These are phyloP conservation scores for Leuciscus idus DNA, from an alignment of 2,113 vertebrate genomes.

Conservation along the genomic window DNA sequence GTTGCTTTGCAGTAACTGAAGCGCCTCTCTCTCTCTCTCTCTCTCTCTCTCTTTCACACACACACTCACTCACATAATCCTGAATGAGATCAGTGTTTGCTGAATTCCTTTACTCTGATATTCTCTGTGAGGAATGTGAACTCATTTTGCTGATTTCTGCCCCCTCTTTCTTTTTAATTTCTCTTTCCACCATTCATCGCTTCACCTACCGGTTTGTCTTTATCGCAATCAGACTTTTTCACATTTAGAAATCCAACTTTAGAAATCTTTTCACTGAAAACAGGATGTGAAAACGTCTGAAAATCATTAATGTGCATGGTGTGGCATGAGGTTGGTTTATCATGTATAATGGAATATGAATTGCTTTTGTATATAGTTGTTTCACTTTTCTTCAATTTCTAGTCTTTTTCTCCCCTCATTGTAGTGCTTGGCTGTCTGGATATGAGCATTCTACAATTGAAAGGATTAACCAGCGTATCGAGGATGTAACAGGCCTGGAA, in stretches of 20 bases:
- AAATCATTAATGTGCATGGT: neutral
- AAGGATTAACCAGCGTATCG: constrained; percentile 89
- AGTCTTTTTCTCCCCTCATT: neutral
- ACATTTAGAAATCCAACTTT: neutral
- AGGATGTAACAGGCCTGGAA: constrained; percentile 92
- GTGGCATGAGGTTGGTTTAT: neutral
- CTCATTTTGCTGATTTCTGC: neutral
- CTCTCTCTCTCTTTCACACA: neutral
- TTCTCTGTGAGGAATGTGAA: neutral
- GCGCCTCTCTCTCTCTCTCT: neutral
- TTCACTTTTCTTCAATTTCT: neutral
- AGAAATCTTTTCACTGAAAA: neutral
- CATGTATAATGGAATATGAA: neutral
- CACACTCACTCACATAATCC: neutral
- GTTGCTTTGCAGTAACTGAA: neutral
- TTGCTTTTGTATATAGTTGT: neutral
- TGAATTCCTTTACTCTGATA: neutral
- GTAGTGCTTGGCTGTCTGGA: constrained; percentile 90
- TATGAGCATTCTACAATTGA: constrained; percentile 89
- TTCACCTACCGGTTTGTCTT: neutral
- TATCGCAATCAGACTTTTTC: neutral
- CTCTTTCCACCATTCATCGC: neutral
- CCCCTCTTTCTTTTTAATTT: neutral
- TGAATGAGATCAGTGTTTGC: neutral
- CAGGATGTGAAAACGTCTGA: neutral